Percentiles rank a stretch among this genome's conserved stretches.
Evolutionary conservation across 2,113 vertebrate genomes (phyloP).

Genomic region (Microcebus tavaratra): DNA sequence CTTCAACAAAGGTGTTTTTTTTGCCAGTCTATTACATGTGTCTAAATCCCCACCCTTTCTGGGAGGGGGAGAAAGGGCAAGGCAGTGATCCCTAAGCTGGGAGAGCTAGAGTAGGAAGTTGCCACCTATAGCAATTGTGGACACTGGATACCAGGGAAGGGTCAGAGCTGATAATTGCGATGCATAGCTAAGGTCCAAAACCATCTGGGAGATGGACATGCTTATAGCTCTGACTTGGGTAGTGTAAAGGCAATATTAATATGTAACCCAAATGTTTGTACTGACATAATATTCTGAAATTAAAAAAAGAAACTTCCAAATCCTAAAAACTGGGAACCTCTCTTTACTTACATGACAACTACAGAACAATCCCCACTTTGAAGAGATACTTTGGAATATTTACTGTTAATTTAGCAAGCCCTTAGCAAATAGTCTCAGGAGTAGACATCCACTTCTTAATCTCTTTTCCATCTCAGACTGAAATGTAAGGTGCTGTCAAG

Average conservation of each 20-base stretch:
- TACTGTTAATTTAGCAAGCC: constrained; percentile 42
- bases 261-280: too few relatives aligned
- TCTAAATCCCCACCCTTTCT: neutral
- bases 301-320: neutral
- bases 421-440: neutral
- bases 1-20: neutral
- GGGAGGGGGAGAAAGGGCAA: neutral
- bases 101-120: neutral
- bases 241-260: too few relatives aligned
- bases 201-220: too few relatives aligned
- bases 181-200: neutral
- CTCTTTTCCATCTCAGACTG: constrained; percentile 57
- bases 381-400: neutral
- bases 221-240: too few relatives aligned
- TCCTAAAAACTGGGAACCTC: neutral
- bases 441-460: neutral
- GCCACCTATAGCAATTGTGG: neutral
- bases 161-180: neutral
- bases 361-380: neutral
- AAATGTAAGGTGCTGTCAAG: constrained; percentile 56
- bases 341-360: neutral
- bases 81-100: neutral
- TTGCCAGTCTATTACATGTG: neutral
- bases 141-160: neutral
- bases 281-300: too few relatives aligned